Conservation (phyloP, 2,797 vertebrate species). For the Austrolebias charrua region DNA sequence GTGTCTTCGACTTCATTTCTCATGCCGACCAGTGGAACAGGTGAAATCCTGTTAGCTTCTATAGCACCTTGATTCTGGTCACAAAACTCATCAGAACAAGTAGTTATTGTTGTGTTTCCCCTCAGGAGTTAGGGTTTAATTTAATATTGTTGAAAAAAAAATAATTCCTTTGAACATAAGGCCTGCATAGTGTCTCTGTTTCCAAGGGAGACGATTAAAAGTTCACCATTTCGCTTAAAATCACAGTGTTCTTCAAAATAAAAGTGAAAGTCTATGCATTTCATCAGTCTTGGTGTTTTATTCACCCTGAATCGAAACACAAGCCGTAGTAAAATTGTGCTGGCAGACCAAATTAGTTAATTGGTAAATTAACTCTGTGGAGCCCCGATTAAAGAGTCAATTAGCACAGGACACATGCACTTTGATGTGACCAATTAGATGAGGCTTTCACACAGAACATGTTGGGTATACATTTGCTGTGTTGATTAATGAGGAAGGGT, state of each 20-base stretch:
- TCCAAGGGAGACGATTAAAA: slow-evolving; percentile 16
- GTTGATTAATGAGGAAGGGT: slow-evolving; percentile 66
- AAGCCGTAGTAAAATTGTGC: slow-evolving; percentile 26
- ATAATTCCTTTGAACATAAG: neutral
- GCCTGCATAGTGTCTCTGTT: neutral
- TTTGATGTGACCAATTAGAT: slow-evolving; percentile 63
- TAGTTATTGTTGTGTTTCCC: neutral
- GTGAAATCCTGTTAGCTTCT: neutral
- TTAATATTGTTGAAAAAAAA: neutral
- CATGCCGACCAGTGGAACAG: neutral
- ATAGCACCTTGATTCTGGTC: neutral
- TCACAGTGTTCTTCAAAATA: neutral
- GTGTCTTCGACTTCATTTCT: too few relatives aligned
- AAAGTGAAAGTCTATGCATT: neutral
- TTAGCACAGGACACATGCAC: slow-evolving; percentile 58
- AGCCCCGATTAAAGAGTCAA: slow-evolving; percentile 62
- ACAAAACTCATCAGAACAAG: neutral
- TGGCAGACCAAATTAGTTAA: slow-evolving; percentile 49
- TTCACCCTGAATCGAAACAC: slow-evolving; percentile 9
- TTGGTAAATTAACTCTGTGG: slow-evolving; percentile 57
- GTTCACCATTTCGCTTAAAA: too few relatives aligned
- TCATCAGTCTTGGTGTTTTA: neutral
- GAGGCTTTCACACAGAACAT: slow-evolving; percentile 45
- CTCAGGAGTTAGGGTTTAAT: neutral
- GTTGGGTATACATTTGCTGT: slow-evolving; percentile 50